Percentiles rank a stretch among this genome's conserved stretches.
Conservation (phyloP, 2,797 vertebrate genomes). For the Epinephelus malabaricus region DNA sequence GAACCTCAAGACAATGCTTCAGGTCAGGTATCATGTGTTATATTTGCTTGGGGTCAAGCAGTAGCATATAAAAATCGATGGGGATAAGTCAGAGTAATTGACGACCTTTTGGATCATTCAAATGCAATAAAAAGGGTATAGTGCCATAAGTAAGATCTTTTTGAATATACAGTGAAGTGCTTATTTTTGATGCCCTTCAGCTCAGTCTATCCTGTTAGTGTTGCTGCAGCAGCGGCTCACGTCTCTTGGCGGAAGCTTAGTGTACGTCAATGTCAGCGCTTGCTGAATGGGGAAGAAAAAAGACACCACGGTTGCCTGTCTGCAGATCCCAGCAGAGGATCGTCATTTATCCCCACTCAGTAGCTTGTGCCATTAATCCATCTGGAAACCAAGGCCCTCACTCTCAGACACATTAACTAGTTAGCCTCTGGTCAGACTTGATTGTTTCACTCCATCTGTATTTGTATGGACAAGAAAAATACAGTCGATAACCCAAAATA, state of each 20-base stretch:
- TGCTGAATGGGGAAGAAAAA: constrained; percentile 43
- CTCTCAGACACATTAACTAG: constrained; percentile 3
- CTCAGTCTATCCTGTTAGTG: constrained; percentile 41
- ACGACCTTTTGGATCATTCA: constrained; percentile 30
- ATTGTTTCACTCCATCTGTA: neutral
- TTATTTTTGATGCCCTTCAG: constrained; percentile 39
- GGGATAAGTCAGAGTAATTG: constrained; percentile 16
- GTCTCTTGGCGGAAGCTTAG: constrained; percentile 54
- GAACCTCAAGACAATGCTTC: neutral
- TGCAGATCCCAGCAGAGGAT: constrained; percentile 32
- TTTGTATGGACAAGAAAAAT: neutral
- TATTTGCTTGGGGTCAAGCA: neutral
- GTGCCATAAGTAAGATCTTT: constrained; percentile 2
- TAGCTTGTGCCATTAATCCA: constrained; percentile 60
- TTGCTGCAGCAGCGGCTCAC: neutral
- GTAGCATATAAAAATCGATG: neutral
- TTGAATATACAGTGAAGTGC: constrained; percentile 25
- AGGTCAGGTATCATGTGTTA: neutral
- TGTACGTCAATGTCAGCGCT: constrained; percentile 51
- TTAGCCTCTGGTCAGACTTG: neutral
- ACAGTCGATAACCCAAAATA: neutral
- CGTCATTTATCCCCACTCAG: constrained; percentile 46
- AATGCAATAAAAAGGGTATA: constrained; percentile 10
- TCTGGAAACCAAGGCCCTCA: constrained; percentile 51
- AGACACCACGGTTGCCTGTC: constrained; percentile 35